phyloP scores from a whole-genome alignment of 2,888 invertebrate species.

The Sclerodermus sp. region DNA sequence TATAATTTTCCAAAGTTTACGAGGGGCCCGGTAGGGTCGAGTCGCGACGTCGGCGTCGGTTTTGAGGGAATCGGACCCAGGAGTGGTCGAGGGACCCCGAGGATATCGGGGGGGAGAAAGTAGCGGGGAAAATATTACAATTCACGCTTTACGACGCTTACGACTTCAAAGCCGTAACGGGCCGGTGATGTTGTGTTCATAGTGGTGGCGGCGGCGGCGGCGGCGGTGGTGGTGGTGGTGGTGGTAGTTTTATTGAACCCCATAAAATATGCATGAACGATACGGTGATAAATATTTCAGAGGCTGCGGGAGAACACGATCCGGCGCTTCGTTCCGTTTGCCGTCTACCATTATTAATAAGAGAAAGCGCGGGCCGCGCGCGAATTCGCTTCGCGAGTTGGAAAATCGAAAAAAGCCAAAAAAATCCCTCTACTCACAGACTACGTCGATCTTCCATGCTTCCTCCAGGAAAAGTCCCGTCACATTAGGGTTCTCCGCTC shows the following conservation, averaged over 20 bases:
- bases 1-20: conserved; percentile 4
- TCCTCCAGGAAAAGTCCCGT: conserved; percentile 81
- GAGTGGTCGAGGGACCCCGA: not conserved
- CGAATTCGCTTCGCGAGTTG: too few species aligned
- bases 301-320: too few species aligned
- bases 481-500: conserved; percentile 89
- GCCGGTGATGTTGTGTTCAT: too few species aligned
- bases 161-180: too few species aligned
- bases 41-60: too few species aligned
- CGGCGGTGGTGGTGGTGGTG: not conserved
- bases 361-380: too few species aligned
- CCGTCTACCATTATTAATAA: too few species aligned
- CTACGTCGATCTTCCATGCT: conserved; percentile 85
- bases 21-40: too few species aligned
- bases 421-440: conserved; percentile 71
- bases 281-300: not conserved
- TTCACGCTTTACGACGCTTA: conserved; percentile 27
- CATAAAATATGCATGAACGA: not conserved
- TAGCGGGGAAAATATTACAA: not conserved
- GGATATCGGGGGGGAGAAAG: not conserved
- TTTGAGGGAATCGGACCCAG: too few species aligned
- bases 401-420: too few species aligned
- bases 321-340: too few species aligned
- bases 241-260: not conserved
- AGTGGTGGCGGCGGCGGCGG: not conserved